phyloP scores from a whole-genome alignment of 2,797 vertebrate species.

The Echeneis naucrates region DNA sequence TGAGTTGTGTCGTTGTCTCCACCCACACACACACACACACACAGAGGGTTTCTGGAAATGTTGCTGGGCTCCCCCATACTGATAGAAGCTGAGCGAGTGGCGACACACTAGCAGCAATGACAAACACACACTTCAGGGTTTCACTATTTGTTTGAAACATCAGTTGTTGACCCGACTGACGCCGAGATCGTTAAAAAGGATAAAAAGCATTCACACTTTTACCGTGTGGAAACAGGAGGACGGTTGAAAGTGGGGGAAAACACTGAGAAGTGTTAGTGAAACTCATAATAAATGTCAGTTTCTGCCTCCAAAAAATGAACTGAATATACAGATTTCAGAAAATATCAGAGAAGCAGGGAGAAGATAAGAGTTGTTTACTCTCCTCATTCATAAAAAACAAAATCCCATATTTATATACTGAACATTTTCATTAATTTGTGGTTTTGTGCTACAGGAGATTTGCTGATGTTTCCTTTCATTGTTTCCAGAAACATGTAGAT shows the following conservation, averaged over 20 bases:
- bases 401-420: not conserved
- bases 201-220: constrained; percentile 27
- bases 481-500: not conserved
- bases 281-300: constrained; percentile 56
- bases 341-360: constrained; percentile 4
- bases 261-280: constrained; percentile 46
- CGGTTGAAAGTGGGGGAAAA: constrained; percentile 64
- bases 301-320: constrained; percentile 18
- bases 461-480: not conserved
- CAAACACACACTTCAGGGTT: constrained; percentile 65
- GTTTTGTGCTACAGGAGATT: not conserved
- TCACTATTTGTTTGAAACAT: constrained; percentile 75
- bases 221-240: constrained; percentile 69
- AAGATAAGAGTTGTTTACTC: not conserved
- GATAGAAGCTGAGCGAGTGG: too few species aligned
- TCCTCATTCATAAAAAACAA: not conserved
- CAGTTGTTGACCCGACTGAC: constrained; percentile 64
- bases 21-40: constrained; percentile 61
- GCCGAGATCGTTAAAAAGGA: constrained; percentile 71
- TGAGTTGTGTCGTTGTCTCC: constrained; percentile 35
- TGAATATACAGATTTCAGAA: constrained; percentile 7
- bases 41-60: constrained; percentile 79
- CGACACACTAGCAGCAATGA: constrained; percentile 48
- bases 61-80: constrained; percentile 72
- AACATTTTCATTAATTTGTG: not conserved